Conservation (phyloP, 2,113 vertebrate genomes). For the Oplegnathus fasciatus region DNA sequence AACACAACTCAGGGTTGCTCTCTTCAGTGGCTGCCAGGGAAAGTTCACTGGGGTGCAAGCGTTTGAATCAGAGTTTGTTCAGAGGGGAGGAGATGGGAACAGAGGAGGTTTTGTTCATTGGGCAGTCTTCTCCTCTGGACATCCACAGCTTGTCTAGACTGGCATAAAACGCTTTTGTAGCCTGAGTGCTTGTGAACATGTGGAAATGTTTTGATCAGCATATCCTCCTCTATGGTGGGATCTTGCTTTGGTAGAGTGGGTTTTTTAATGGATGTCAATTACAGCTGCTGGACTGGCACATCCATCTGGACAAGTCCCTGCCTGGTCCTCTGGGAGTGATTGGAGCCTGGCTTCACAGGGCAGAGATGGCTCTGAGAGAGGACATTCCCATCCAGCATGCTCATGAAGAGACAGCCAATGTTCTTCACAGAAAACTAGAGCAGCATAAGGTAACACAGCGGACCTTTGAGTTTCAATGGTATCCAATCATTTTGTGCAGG, state of each 20-base stretch:
- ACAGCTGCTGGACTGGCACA: slow-evolving; percentile 96
- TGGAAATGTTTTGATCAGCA: slow-evolving; percentile 48
- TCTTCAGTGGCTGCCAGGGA: slow-evolving; percentile 50
- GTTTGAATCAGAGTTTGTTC: slow-evolving; percentile 56
- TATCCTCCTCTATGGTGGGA: slow-evolving; percentile 23
- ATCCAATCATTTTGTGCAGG: background rate
- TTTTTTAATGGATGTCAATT: slow-evolving; percentile 65
- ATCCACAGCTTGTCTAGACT: slow-evolving; percentile 41
- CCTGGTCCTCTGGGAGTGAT: slow-evolving; percentile 95
- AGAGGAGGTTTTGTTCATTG: slow-evolving; percentile 70
- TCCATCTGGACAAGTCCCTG: slow-evolving; percentile 94
- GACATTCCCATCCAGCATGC: slow-evolving; percentile 92
- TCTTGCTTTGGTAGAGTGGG: slow-evolving; percentile 31
- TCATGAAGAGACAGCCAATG: slow-evolving; percentile 95
- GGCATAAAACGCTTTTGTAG: slow-evolving; percentile 34
- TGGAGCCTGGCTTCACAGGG: slow-evolving; percentile 94
- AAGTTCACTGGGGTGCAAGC: slow-evolving; percentile 57
- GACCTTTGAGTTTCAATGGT: background rate
- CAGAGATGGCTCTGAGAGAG: slow-evolving; percentile 92
- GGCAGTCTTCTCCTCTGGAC: slow-evolving; percentile 43
- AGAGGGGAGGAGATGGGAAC: slow-evolving; percentile 62
- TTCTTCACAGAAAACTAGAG: slow-evolving; percentile 92
- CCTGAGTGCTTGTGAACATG: slow-evolving; percentile 55
- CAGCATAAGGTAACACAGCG: slow-evolving; percentile 90
- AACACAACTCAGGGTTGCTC: slow-evolving; percentile 18